Percentiles rank a stretch among this genome's conserved stretches.
phyloP scores from a whole-genome alignment of 2,113 vertebrate genomes.

The Ceratotherium simum region DNA sequence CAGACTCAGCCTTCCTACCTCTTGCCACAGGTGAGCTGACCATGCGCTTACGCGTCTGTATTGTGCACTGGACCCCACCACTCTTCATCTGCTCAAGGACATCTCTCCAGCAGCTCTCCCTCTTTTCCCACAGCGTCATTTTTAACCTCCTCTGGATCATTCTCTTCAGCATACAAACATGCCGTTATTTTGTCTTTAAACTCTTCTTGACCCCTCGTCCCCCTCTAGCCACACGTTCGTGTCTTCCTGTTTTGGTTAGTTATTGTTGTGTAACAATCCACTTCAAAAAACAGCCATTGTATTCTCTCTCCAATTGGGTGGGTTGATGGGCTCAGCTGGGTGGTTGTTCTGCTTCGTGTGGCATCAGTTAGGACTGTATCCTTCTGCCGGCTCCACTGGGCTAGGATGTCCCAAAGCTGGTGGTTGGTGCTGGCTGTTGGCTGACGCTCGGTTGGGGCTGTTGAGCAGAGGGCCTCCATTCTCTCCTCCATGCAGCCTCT shows the following conservation, averaged over 20 bases:
- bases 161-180: neutral
- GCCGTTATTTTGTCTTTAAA: neutral
- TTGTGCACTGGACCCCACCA: neutral
- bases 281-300: neutral
- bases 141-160: neutral
- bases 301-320: neutral
- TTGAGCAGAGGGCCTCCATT: neutral
- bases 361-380: neutral
- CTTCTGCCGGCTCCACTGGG: neutral
- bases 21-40: neutral
- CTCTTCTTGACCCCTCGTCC: neutral
- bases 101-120: neutral
- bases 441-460: neutral
- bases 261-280: neutral
- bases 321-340: neutral
- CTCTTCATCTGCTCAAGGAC: neutral
- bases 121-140: neutral
- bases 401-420: neutral
- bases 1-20: neutral
- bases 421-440: neutral
- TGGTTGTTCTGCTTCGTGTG: neutral
- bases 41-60: neutral
- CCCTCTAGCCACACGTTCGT: neutral
- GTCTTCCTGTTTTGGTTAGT: neutral
- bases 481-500: neutral